Evolutionary conservation across 1,140 invertebrate genomes (phyloP), one percentile per base, ranked within the genome.

Genomic region (Macrocentrus cingulum): DNA sequence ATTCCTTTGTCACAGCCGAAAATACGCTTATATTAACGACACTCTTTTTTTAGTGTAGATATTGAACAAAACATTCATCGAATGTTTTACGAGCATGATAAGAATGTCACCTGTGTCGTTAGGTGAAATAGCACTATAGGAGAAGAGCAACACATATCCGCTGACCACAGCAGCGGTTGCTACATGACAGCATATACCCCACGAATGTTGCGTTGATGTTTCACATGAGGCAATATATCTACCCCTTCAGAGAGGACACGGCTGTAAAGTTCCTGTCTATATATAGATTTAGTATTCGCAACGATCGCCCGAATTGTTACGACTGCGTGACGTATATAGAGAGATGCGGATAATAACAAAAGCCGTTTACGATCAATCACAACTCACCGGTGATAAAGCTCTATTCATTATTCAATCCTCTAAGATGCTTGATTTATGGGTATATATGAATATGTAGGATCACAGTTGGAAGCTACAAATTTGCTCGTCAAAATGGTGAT

Each of bases 251-350:
- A 4, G 25, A 29, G 25, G 9, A 15, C 34, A 29, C 46, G 34
- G 15, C 46, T 16, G 16, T 25, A 23, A 49, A 29, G 46, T 29
- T 32, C 46, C 23, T 29, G 20, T 49, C 46, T 29, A 29, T 13
- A 13, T 32, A n/a, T n/a, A 23, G n/a, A 49, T 49, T 49, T 49
- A 29, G n/a, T 23, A 49, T 49, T 49, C 46, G n/a, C n/a, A 32
- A 13, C 13, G 19, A 49, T 49, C 20, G 25, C 46, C 16, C 23
- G 16, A 49, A 49, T 49, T 49, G 46, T 32, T 32, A 49, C 34
- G 29, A 49, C 46, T 49, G 23, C n/a, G 11, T 9, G 25, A 29
- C 4, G 25, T 29, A 29, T 9, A 29, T 29, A 29, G 25, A 29
- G 18, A 29, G 16, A 49, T 22, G 34, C 34, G 29, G 20, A 49